phyloP scores from a whole-genome alignment of 2,797 vertebrate species.

The Agapornis canus region DNA sequence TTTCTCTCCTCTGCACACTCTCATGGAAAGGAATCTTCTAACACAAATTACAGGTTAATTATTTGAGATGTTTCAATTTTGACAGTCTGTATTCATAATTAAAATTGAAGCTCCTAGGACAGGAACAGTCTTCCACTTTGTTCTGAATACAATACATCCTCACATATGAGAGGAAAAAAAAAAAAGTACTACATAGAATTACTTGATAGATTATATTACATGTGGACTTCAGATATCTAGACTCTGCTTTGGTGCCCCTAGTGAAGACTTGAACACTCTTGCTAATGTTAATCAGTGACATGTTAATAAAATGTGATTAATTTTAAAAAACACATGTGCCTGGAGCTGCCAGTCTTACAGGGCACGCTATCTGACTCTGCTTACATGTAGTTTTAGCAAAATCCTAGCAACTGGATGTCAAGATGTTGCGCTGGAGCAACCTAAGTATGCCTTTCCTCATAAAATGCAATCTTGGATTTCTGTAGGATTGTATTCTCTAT shows the following conservation, averaged over 20 bases:
- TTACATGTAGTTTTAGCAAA: background rate
- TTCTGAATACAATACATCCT: background rate
- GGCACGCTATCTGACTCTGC: background rate
- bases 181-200: background rate
- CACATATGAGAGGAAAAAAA: background rate
- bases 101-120: background rate
- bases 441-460: background rate
- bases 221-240: background rate
- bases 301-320: background rate
- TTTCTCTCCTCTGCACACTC: background rate
- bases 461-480: background rate
- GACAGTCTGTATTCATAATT: background rate
- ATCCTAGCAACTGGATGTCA: background rate
- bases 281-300: background rate
- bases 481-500: background rate
- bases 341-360: background rate
- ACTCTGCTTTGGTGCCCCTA: background rate
- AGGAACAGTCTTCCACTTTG: background rate
- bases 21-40: constrained; percentile 1
- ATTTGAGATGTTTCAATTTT: background rate
- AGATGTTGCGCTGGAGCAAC: background rate
- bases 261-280: background rate
- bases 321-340: background rate
- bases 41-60: background rate
- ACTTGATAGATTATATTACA: background rate